These are phyloP conservation scores for Ferrisia virgata DNA, from an alignment of 2,888 invertebrate genomes.

Conservation along the genomic window DNA sequence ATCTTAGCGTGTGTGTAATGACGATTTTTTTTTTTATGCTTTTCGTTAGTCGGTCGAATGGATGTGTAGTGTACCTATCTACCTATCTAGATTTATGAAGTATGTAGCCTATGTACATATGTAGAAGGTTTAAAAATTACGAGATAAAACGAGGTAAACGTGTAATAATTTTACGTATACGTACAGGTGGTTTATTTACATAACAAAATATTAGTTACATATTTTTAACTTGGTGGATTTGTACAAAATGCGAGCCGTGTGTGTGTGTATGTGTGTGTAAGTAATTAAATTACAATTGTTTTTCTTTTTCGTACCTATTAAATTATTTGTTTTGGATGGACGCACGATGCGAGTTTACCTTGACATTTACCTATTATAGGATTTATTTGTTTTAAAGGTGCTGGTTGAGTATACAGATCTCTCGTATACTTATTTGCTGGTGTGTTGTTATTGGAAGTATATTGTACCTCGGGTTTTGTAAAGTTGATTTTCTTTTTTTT, in stretches of 20 bases:
- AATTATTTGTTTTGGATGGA: conserved; percentile 1
- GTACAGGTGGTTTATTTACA: background rate
- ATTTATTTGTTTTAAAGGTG: background rate
- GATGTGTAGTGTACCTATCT: too few relatives aligned
- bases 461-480: too few relatives aligned
- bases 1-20: too few relatives aligned
- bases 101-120: background rate
- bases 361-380: conserved; percentile 5
- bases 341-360: background rate
- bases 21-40: too few relatives aligned
- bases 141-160: background rate
- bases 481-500: background rate
- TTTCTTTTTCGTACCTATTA: background rate
- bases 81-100: background rate
- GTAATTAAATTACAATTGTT: conserved; percentile 23
- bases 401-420: background rate
- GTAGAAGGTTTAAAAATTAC: background rate
- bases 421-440: background rate
- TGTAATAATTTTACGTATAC: background rate
- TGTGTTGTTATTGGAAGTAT: background rate
- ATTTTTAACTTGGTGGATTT: background rate
- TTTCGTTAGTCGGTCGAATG: too few relatives aligned
- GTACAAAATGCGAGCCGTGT: too few relatives aligned
- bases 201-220: conserved; percentile 19
- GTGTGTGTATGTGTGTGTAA: too few relatives aligned